A percentile compares a stretch with the other conserved stretches of the same genome.
phyloP scores from a whole-genome alignment of 2,888 invertebrate genomes.

The Muscina levida region DNA sequence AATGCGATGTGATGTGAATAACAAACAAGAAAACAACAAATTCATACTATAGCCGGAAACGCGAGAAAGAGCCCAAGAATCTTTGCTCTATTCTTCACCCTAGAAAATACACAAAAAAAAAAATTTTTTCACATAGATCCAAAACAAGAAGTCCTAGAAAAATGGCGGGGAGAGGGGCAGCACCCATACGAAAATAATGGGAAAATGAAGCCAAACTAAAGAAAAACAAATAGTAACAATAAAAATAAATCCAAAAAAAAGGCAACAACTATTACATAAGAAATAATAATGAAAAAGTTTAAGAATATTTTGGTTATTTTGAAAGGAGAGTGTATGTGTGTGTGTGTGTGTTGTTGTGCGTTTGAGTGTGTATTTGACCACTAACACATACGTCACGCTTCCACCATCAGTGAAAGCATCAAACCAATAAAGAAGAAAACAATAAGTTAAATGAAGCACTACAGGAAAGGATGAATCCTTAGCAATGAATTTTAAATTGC shows the following conservation, averaged over 20 bases:
- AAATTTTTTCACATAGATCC: too few species aligned
- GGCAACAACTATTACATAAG: neutral
- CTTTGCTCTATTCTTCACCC: neutral
- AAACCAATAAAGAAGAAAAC: too few species aligned
- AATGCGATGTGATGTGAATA: slow-evolving; percentile 15
- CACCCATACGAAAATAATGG: slow-evolving; percentile 25
- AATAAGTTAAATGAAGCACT: too few species aligned
- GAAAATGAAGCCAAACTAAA: slow-evolving; percentile 27
- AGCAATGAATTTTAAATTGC: too few species aligned
- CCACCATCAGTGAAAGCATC: too few species aligned
- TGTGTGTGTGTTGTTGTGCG: too few species aligned
- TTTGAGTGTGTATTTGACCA: too few species aligned
- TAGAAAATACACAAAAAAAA: too few species aligned
- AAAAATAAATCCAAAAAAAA: slow-evolving; percentile 13
- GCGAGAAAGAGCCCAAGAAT: slow-evolving; percentile 48
- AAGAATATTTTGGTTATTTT: neutral
- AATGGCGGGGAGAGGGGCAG: neutral
- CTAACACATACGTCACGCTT: too few species aligned
- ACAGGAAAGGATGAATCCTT: too few species aligned
- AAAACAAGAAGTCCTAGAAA: too few species aligned
- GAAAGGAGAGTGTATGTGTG: slow-evolving; percentile 26
- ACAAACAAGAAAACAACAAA: neutral
- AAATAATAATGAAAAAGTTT: slow-evolving; percentile 4
- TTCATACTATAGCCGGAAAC: slow-evolving; percentile 45
- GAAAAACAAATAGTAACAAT: neutral